Evolutionary conservation across 2,113 vertebrate species (phyloP), one percentile per base, ranked within the genome.

Genomic region (Coreoperca whiteheadi): DNA sequence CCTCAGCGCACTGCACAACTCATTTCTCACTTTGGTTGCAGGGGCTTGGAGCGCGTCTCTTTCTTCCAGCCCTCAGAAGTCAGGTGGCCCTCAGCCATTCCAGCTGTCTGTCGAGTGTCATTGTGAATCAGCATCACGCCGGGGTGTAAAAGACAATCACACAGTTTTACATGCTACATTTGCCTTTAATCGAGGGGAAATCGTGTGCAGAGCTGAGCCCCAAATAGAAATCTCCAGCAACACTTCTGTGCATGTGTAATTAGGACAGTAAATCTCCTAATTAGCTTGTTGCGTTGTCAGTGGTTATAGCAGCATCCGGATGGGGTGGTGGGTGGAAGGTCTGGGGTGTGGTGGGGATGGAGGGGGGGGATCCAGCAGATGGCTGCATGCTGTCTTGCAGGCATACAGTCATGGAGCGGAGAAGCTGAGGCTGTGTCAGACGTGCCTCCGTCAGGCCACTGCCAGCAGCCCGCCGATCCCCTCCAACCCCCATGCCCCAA

Each of bases 41-140:
- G 86, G 82, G 90, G 73, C 84, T 75, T 25, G 75, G 82, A 82
- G 87, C 84, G 43, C 74, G 65, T 85, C 85, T 86, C 76, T 69
- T 76, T 82, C 84, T 88, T 46, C 37, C 78, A 78, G 78, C 91
- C 91, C 88, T 85, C 87, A 88, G 88, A 87, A 87, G 89, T 90
- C 92, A 87, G 85, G 88, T 90, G 92, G 93, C 90, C 92, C 82
- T 92, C 92, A 89, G 91, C 89, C 85, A 91, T 91, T 90, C 90
- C 94, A 94, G 94, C 93, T 94, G 94, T 94, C 94, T 95, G 94
- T 93, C 92, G 83, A 83, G 85, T 94, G 93, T 94, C 93, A 82
- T 25, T 23, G 74, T 63, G 81, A 66, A 93, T 96, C 93, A 94
- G 73, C 72, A 10, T 95, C 93, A 91, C 21, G 41, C 76, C 56